phyloP scores from a whole-genome alignment of 1,140 invertebrate species.

The Drosophila paulistorum region DNA sequence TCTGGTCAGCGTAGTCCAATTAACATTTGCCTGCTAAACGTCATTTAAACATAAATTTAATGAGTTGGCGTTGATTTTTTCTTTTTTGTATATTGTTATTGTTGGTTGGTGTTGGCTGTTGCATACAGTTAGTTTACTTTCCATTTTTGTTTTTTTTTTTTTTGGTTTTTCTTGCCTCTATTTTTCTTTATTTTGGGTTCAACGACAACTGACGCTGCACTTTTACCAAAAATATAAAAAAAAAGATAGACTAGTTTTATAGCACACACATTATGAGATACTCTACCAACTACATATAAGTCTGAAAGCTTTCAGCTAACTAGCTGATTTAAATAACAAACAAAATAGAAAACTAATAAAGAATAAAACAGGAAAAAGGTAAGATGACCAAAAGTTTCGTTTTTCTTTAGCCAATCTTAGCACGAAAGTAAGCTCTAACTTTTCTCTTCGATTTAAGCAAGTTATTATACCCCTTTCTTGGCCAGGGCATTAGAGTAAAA shows the following conservation, averaged over 20 bases:
- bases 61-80: slow-evolving; percentile 48
- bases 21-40: slow-evolving; percentile 43
- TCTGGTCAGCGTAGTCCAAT: neutral
- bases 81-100: slow-evolving; percentile 44
- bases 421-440: no score
- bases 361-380: no score
- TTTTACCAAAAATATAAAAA: slow-evolving; percentile 53
- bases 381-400: no score
- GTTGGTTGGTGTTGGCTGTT: neutral
- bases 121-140: slow-evolving; percentile 52
- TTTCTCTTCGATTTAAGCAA: neutral
- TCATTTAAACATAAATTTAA: slow-evolving; percentile 29
- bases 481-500: neutral
- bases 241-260: slow-evolving; percentile 2
- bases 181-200: slow-evolving; percentile 66
- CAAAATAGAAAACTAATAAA: no score
- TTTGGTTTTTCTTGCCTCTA: slow-evolving; percentile 25
- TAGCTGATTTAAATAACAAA: no score
- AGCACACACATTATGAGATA: neutral
- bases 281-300: neutral
- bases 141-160: slow-evolving; percentile 61
- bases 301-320: no score
- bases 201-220: slow-evolving; percentile 77
- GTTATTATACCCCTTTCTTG: neutral
- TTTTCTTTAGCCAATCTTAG: no score